These are phyloP conservation scores for Proales similis DNA, from an alignment of 1,140 invertebrate genomes.

Conservation along the genomic window DNA sequence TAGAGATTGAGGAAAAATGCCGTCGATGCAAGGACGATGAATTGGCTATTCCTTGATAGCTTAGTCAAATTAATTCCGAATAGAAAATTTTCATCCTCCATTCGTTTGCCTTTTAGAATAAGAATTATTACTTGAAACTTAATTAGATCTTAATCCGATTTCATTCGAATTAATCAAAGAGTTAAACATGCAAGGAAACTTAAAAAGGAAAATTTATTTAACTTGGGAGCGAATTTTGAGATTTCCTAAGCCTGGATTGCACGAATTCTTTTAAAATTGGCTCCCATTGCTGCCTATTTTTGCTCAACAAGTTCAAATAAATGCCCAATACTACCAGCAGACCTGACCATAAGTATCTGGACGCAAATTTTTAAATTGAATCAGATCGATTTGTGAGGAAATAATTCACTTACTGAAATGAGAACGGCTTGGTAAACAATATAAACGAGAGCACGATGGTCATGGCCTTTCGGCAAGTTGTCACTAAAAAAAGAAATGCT, in stretches of 20 bases:
- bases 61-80: background rate
- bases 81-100: constrained; percentile 14
- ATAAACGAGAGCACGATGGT: constrained; percentile 85
- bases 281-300: too few relatives aligned
- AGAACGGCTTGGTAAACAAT: constrained; percentile 87
- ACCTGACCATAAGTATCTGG: background rate
- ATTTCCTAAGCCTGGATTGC: background rate
- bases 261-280: too few relatives aligned
- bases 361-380: background rate
- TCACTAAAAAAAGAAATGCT: constrained; percentile 48
- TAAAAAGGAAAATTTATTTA: too few relatives aligned
- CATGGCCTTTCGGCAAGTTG: constrained; percentile 69
- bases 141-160: too few relatives aligned
- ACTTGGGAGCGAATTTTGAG: too few relatives aligned
- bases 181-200: too few relatives aligned
- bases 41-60: constrained; percentile 17
- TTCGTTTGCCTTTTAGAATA: too few relatives aligned
- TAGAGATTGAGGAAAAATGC: constrained; percentile 20
- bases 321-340: background rate
- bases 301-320: too few relatives aligned
- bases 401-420: constrained; percentile 75
- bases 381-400: background rate
- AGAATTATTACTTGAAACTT: too few relatives aligned
- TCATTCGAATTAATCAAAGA: too few relatives aligned
- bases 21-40: constrained; percentile 4